Evolutionary conservation across 2,888 invertebrate genomes (phyloP), one percentile per base, ranked within the genome.

Genomic region (Cephus spinipes): DNA sequence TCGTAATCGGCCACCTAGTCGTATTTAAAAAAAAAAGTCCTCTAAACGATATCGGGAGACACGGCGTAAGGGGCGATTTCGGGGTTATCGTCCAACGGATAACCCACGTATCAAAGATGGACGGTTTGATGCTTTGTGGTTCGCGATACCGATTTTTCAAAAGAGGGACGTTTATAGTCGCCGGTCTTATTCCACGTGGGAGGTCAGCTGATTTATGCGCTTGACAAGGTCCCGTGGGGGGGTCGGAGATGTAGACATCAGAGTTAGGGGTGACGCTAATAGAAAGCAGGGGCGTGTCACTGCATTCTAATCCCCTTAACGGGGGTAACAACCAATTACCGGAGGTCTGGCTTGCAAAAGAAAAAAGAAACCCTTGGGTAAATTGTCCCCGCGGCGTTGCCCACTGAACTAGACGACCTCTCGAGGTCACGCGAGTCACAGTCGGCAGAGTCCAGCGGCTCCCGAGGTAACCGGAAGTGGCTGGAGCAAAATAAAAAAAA

Each of bases 271-370:
- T 23, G 55, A 55, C 55, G 55, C 23, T 55, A 55, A 55, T 55
- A 55, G 55, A 55, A 55, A 55, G 23, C 55, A 15, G 55, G 68
- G 73, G 73, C 77, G 73, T 77, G 73, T 35, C 36, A 31, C 69
- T 77, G 77, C 77, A 77, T 77, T 55, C 77, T 77, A 75, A 77
- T 77, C 77, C 77, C 69, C 75, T 69, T 77, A 55, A 40, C 68
- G 69, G 15, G 69, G 69, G 74, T 77, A 74, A 74, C 77, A 77
- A 77, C 55, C 55, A 55, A 55, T 55, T 55, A 55, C 55, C 23
- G 23, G 23, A 55, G 23, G 55, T 55, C 55, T 9, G 55, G 55
- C 2, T 23, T 12, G 35, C 12, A 12, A 35, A 35, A 12, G 12
- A 11, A 12, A 23, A 55, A 55, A 55, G 1, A 23, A 55, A 2